phyloP scores from a whole-genome alignment of 2,113 vertebrate species.

The Spilogale gracilis region DNA sequence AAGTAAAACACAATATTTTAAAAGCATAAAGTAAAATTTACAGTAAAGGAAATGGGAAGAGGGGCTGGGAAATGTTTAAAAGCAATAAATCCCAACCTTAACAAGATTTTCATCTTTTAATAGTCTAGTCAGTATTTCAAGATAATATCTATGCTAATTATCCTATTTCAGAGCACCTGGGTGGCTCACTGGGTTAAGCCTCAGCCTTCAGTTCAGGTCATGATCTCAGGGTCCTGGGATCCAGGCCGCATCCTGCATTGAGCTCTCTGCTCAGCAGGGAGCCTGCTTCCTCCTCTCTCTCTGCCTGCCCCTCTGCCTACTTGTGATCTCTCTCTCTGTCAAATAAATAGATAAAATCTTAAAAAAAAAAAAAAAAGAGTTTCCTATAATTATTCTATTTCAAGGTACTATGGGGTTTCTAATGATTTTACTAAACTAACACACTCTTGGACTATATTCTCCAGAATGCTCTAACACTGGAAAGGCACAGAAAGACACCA shows the following conservation, averaged over 20 bases:
- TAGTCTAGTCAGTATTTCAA: not conserved
- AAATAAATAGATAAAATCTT: no score
- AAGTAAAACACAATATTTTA: not conserved
- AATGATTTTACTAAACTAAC: slow-evolving; percentile 6
- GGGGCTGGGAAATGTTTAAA: not conserved
- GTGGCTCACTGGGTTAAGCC: no score
- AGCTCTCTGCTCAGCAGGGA: no score
- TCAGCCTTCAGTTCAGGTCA: no score
- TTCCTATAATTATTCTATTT: not conserved
- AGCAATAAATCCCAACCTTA: not conserved
- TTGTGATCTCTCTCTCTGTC: no score
- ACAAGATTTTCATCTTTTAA: not conserved
- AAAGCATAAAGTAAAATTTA: not conserved
- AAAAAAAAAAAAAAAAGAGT: no score
- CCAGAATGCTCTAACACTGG: not conserved
- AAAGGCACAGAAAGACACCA: not conserved
- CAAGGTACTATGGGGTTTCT: not conserved
- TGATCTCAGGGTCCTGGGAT: no score
- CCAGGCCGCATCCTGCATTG: no score
- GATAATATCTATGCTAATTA: not conserved
- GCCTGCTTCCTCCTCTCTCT: no score
- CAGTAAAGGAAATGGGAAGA: not conserved
- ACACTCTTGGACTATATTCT: not conserved
- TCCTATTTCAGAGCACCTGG: not conserved
- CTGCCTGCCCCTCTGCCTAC: no score